Base-by-base conservation (phyloP, 2,113 vertebrate genomes). In the Boulengeromyrus knoepffleri region DNA sequence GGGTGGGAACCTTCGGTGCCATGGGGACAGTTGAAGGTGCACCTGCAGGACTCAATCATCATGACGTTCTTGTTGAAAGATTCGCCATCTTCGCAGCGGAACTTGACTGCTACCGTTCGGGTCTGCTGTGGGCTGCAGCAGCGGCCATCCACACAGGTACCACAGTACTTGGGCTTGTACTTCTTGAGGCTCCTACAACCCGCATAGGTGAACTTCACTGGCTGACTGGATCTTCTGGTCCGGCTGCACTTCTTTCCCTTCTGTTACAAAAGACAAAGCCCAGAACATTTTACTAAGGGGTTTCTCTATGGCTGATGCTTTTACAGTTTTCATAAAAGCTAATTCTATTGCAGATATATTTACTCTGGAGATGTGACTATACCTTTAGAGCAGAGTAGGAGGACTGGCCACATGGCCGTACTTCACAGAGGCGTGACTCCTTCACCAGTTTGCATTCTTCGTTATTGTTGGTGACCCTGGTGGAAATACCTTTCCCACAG, bases 21-120 rank as follows among this genome's bases (percentile, higher is more conserved):
- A 0, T 97, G 96, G 0, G 97, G 97, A 87, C 99, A 99, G 96
- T 97, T 98, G 95, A 97, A 97, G 93, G 93, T 98, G 97, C 99
- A 99, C 90, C 96, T 97, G 96, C 99, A 99, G 93, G 98, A 98
- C 96, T 99, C 97, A 91, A 99, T 99, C 97, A 98, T 97, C 99
- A 99, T 99, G 92, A 98, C 94, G 0, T 97, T 99, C 96, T 99
- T 99, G 95, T 96, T 97, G 96, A 99, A 99, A 93, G 95, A 97
- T 95, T 99, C 98, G 13, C 98, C 97, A 0, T 99, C 99, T 1
- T 99, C 97, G 0, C 99, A 99, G 91, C 95, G 97, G 96, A 99
- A 99, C 89, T 97, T 96, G 95, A 99, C 97, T 89, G 97, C 97
- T 94, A 99, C 97, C 89, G 99, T 99, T 93, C 97, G 96, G 94